phyloP scores from a whole-genome alignment of 2,888 invertebrate genomes.

The Hyles lineata region DNA sequence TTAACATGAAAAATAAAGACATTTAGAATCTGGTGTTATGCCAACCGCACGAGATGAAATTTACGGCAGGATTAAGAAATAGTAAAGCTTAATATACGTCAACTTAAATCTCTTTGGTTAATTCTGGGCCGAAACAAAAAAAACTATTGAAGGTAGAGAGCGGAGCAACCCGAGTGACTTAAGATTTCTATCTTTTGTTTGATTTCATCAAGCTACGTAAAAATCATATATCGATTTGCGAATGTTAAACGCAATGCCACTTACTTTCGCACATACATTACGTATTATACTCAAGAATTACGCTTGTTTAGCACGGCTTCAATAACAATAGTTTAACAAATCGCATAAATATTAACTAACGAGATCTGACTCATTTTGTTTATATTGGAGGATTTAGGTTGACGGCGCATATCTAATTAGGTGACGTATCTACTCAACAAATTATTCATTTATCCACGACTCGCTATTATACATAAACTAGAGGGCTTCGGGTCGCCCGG shows the following conservation, averaged over 20 bases:
- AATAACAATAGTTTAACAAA: background rate
- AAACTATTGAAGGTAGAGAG: too few species aligned
- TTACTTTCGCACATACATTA: background rate
- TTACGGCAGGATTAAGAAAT: background rate
- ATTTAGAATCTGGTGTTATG: background rate
- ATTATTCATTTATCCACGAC: background rate
- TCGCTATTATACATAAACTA: too few species aligned
- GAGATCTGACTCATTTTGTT: background rate
- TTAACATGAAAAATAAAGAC: background rate
- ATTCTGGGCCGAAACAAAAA: too few species aligned
- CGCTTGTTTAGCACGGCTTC: background rate
- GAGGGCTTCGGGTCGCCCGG: too few species aligned
- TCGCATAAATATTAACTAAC: background rate
- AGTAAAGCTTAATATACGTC: background rate
- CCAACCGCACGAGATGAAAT: background rate
- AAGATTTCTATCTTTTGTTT: background rate
- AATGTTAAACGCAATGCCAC: background rate
- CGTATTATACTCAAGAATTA: too few species aligned
- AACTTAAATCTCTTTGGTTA: background rate
- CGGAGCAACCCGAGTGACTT: too few species aligned
- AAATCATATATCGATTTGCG: background rate
- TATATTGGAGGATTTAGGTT: background rate
- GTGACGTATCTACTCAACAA: background rate
- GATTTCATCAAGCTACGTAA: background rate
- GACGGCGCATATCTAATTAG: background rate